These are phyloP conservation scores for Drosophila cardini DNA, from an alignment of 1,140 invertebrate genomes.

Conservation along the genomic window DNA sequence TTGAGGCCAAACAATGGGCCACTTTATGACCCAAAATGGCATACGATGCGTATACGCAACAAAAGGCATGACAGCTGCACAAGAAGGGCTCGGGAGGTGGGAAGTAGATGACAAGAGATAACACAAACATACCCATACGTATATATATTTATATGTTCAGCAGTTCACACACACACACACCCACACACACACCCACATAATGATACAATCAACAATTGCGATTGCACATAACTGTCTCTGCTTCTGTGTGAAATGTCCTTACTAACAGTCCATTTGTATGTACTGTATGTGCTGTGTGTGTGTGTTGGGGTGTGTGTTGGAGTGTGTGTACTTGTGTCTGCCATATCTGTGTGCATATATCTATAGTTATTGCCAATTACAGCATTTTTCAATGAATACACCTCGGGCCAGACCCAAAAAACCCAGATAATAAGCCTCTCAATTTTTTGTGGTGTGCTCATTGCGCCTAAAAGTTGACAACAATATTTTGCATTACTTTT, in stretches of 20 bases:
- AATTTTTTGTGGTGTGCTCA: conserved; percentile 1
- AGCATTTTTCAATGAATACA: conserved; percentile 48
- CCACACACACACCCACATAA: background rate
- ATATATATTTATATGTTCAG: conserved; percentile 14
- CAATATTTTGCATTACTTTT: background rate
- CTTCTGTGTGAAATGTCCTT: conserved; percentile 13
- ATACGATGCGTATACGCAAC: conserved; percentile 54
- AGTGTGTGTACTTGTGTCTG: conserved; percentile 3
- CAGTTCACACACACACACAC: conserved; percentile 18
- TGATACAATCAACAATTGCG: conserved; percentile 44
- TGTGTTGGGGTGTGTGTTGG: background rate
- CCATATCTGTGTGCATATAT: conserved; percentile 38
- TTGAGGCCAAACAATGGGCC: conserved; percentile 56
- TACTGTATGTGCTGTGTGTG: conserved; percentile 7
- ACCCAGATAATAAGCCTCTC: conserved; percentile 36
- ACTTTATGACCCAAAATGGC: conserved; percentile 58
- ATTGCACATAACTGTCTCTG: conserved; percentile 48
- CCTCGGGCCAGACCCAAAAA: conserved; percentile 16
- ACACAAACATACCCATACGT: background rate
- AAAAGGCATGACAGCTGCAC: conserved; percentile 24
- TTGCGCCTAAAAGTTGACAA: conserved; percentile 27
- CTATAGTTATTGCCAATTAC: conserved; percentile 73
- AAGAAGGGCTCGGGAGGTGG: background rate
- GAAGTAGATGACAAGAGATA: background rate
- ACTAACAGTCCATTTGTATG: background rate